Conservation (phyloP, 92 coral and sea anemone genomes). For the Palythoa caribaeorum region DNA sequence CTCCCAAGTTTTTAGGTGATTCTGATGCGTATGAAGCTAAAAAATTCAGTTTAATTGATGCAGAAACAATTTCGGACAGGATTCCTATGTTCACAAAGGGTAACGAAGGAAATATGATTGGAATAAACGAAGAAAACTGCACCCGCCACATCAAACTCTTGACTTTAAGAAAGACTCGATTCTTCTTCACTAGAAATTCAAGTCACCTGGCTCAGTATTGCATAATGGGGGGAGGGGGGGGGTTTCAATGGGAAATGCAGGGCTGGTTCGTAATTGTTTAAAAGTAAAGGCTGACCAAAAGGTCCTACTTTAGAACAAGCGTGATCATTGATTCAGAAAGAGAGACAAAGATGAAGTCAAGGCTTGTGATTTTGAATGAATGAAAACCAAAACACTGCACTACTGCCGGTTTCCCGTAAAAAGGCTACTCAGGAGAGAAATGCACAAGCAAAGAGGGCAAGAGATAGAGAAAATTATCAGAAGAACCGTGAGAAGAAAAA, state of each 20-base stretch:
- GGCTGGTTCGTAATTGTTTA: slow-evolving; percentile 22
- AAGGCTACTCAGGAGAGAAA: slow-evolving; percentile 21
- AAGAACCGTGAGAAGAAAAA: slow-evolving; percentile 20
- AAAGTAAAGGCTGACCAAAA: slow-evolving; percentile 9
- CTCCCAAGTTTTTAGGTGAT: slow-evolving; percentile 41
- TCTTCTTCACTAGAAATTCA: slow-evolving; percentile 24
- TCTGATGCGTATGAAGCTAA: slow-evolving; percentile 23
- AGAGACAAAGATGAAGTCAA: slow-evolving; percentile 5
- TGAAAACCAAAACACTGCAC: slow-evolving; percentile 15
- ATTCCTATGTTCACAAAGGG: slow-evolving; percentile 40
- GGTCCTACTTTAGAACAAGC: slow-evolving; percentile 13
- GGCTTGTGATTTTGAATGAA: slow-evolving; percentile 21
- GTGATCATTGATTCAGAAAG: slow-evolving; percentile 39
- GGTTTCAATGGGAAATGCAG: slow-evolving; percentile 25
- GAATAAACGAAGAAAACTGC: slow-evolving; percentile 25
- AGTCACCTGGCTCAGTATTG: slow-evolving; percentile 27
- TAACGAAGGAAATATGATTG: slow-evolving; percentile 32
- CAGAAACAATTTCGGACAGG: slow-evolving; percentile 33
- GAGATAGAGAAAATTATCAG: slow-evolving; percentile 1
- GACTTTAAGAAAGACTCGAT: slow-evolving; percentile 14
- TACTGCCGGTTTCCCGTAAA: slow-evolving; percentile 27
- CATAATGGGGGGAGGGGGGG: background rate
- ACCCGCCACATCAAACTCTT: slow-evolving; percentile 24
- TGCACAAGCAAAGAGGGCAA: slow-evolving; percentile 17
- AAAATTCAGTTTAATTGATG: slow-evolving; percentile 18